Base-by-base conservation (phyloP, 2,888 invertebrate species). In the Pharmacophagus antenor region DNA sequence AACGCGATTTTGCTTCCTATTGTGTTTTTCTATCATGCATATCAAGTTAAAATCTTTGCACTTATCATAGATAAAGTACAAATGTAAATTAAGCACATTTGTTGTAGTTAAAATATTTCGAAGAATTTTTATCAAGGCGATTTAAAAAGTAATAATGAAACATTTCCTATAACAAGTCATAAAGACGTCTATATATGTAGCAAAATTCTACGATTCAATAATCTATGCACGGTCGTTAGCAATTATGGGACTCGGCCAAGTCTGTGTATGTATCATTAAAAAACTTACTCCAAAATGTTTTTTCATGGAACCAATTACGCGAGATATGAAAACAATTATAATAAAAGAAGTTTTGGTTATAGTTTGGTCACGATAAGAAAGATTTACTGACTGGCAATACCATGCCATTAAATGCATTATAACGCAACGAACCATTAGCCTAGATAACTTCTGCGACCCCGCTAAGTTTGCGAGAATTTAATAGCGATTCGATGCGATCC, bases 381-480 rank as follows among this genome's bases (percentile, higher is more conserved):
- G 46, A 46, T 12, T 46, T 21, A 21, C 20, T 46, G 21, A 46
- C 20, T 46, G 20, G 46, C 46, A 20, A 46, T 46, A 46, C 15
- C 25, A 27, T 46, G 21, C 44, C 25, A 46, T 44, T 31, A 31
- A 46, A 54, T 27, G 46, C 54, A 46, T 54, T 54, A 42, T 50
- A n/a, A 54, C 17, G 46, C 46, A 18, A 20, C 27, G 46, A n/a
- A 54, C 27, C 54, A 54, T 54, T 54, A 54, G 46, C 54, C 46
- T 46, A 54, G 54, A 54, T 54, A 54, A 54, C 54, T 54, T 46
- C 21, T 25, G 44, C 7, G 46, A 21, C 46, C 54, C 31, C 46
- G 18, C 46, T 21, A 54, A 54, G 18, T 46, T 54, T 27, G 54
- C 21, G 46, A 27, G 54, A 54, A 54, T 31, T 54, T 54, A 54